phyloP scores from a whole-genome alignment of 2,888 invertebrate genomes.

The Megaustenia siamemsis region DNA sequence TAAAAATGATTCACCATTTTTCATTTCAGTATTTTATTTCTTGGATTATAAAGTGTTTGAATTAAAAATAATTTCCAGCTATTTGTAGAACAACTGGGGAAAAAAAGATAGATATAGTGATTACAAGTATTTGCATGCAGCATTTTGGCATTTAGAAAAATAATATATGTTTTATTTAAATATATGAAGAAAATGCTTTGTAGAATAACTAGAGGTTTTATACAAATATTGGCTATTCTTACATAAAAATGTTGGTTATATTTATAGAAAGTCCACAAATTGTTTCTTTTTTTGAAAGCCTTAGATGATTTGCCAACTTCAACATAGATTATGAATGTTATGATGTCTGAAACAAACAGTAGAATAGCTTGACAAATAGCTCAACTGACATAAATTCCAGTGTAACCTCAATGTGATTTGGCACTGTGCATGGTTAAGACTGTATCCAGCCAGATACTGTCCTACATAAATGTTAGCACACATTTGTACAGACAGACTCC shows the following conservation, averaged over 20 bases:
- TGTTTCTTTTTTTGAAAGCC: neutral
- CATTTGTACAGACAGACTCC: neutral
- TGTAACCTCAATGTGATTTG: neutral
- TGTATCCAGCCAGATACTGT: neutral
- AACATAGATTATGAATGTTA: no score
- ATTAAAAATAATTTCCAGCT: no score
- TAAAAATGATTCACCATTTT: no score
- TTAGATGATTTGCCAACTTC: neutral
- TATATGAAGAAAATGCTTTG: neutral
- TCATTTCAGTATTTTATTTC: no score
- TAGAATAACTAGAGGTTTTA: neutral
- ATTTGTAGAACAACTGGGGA: no score
- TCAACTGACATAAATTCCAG: neutral
- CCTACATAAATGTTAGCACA: neutral
- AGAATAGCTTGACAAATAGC: neutral
- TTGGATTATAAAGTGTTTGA: no score
- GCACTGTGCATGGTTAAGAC: neutral
- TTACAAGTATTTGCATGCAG: neutral
- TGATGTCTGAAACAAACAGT: neutral
- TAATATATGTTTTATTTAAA: neutral
- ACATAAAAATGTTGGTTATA: no score
- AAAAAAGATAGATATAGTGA: no score
- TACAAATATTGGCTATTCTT: no score
- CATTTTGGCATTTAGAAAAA: neutral
- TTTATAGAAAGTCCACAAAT: no score